phyloP scores from a whole-genome alignment of 2,113 vertebrate species.

The Scalopus aquaticus region DNA sequence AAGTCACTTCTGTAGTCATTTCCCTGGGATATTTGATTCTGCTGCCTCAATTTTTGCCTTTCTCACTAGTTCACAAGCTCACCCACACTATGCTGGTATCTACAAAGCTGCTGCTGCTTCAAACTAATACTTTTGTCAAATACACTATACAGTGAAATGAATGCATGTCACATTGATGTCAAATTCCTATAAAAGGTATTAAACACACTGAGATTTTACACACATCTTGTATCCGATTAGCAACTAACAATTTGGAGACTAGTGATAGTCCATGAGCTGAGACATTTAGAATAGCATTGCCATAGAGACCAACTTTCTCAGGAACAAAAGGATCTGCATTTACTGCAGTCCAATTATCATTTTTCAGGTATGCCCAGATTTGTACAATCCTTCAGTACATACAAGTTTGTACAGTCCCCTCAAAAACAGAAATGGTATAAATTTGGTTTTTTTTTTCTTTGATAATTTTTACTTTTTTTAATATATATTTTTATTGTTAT shows the following conservation, averaged over 20 bases:
- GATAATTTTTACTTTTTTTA: too few species aligned
- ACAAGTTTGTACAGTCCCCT: neutral
- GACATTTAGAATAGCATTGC: neutral
- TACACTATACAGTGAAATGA: neutral
- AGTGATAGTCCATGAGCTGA: neutral
- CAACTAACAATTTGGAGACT: neutral
- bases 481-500: too few species aligned
- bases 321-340: neutral
- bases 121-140: neutral
- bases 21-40: neutral
- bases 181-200: neutral
- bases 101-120: neutral
- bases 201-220: neutral
- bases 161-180: neutral
- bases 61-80: neutral
- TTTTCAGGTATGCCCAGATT: neutral
- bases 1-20: neutral
- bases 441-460: too few species aligned
- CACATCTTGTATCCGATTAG: neutral
- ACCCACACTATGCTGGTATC: neutral
- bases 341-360: neutral
- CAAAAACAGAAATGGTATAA: neutral
- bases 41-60: neutral
- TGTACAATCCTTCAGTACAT: neutral
- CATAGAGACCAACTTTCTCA: neutral